phyloP scores from a whole-genome alignment of 2,113 vertebrate species.

The Gadus chalcogrammus region DNA sequence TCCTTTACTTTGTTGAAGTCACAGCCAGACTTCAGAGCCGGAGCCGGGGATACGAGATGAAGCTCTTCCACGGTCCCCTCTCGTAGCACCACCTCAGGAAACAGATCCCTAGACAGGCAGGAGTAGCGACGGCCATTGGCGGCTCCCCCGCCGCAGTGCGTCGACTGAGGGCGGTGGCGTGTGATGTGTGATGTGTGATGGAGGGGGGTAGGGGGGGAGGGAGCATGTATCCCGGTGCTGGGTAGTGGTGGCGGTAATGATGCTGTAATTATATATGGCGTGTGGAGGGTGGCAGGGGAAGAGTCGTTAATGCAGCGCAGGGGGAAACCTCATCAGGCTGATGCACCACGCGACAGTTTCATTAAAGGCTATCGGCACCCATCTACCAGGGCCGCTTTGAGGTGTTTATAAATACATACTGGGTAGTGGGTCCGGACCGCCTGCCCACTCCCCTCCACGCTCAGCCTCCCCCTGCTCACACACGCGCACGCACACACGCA shows the following conservation, averaged over 20 bases:
- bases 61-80: no score
- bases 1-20: no score
- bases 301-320: conserved; percentile 56
- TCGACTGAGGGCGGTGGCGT: conserved; percentile 1
- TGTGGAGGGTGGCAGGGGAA: conserved; percentile 45
- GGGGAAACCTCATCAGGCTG: conserved; percentile 60
- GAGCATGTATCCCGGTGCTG: conserved; percentile 12
- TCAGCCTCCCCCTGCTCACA: conserved; percentile 42
- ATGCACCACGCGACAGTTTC: conserved; percentile 61
- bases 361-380: conserved; percentile 59
- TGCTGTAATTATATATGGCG: conserved; percentile 68
- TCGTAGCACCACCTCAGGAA: conserved; percentile 4
- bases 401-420: conserved; percentile 63
- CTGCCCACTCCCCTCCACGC: conserved; percentile 1
- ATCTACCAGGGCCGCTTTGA: conserved; percentile 51
- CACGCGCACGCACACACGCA: not conserved
- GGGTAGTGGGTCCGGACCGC: no score
- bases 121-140: conserved; percentile 27
- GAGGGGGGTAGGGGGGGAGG: not conserved
- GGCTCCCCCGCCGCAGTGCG: conserved; percentile 53
- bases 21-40: no score
- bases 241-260: conserved; percentile 52
- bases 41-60: no score
- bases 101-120: conserved; percentile 32
- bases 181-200: conserved; percentile 36